Conservation (phyloP, 2,888 invertebrate genomes). For the Platypus cylindrus region DNA sequence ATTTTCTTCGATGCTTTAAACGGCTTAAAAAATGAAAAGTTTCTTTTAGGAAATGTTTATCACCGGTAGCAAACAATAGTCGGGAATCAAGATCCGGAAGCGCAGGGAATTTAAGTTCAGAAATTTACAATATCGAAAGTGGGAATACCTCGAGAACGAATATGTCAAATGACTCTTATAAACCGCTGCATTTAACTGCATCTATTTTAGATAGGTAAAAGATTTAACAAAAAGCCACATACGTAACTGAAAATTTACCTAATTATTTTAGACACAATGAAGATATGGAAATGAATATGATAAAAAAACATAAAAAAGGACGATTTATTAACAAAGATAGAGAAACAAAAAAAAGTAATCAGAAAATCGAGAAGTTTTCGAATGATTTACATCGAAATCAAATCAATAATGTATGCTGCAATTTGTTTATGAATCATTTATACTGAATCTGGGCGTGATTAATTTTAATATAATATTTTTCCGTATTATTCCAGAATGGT, state of each 20-base stretch:
- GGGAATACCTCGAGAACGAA: slow-evolving; percentile 38
- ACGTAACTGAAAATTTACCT: neutral
- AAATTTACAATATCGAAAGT: slow-evolving; percentile 44
- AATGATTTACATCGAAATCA: slow-evolving; percentile 19
- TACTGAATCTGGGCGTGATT: neutral
- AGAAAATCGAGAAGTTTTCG: slow-evolving; percentile 21
- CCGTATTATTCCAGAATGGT: slow-evolving; percentile 17
- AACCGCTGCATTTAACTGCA: slow-evolving; percentile 45
- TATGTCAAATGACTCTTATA: slow-evolving; percentile 35
- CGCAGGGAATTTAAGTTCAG: slow-evolving; percentile 46
- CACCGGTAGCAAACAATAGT: slow-evolving; percentile 42
- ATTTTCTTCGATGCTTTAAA: neutral
- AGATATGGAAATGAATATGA: slow-evolving; percentile 69
- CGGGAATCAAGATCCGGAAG: slow-evolving; percentile 45
- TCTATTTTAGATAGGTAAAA: slow-evolving; percentile 41
- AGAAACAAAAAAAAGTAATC: slow-evolving; percentile 26
- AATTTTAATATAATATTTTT: neutral
- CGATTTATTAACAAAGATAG: slow-evolving; percentile 40
- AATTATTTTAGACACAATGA: slow-evolving; percentile 52
- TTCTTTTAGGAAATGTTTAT: slow-evolving; percentile 34
- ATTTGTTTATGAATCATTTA: neutral
- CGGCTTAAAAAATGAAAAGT: slow-evolving; percentile 1
- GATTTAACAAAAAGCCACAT: neutral
- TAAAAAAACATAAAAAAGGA: slow-evolving; percentile 54
- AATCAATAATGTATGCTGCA: slow-evolving; percentile 20